phyloP scores from a whole-genome alignment of 1,140 invertebrate genomes.

The Zaprionus taronus region DNA sequence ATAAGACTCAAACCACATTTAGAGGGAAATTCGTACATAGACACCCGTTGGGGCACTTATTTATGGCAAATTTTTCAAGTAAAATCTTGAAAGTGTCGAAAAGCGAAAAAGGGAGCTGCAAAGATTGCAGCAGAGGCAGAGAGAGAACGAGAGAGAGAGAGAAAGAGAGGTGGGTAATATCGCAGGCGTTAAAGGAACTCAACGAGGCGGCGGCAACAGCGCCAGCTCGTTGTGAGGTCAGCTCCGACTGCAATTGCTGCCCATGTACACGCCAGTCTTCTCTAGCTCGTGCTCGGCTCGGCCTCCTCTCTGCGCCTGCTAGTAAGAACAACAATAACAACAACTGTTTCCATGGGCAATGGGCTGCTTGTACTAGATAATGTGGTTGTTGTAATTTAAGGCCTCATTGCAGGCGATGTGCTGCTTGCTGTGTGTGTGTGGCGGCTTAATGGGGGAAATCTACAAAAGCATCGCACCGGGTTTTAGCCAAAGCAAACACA shows the following conservation, averaged over 20 bases:
- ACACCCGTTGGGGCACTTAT: slow-evolving; percentile 64
- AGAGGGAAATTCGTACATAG: slow-evolving; percentile 32
- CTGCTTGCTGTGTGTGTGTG: slow-evolving; percentile 24
- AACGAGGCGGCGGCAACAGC: slow-evolving; percentile 53
- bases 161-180: slow-evolving; percentile 7
- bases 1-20: slow-evolving; percentile 59
- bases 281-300: slow-evolving; percentile 13
- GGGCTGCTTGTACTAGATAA: slow-evolving; percentile 73
- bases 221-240: slow-evolving; percentile 71
- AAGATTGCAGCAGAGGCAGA: background rate
- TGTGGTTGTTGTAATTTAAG: slow-evolving; percentile 67
- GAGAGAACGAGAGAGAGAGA: slow-evolving; percentile 35
- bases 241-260: slow-evolving; percentile 37
- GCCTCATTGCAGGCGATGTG: slow-evolving; percentile 55
- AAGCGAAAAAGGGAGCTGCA: slow-evolving; percentile 46
- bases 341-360: slow-evolving; percentile 17
- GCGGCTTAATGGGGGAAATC: slow-evolving; percentile 8
- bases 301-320: slow-evolving; percentile 1
- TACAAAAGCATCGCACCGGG: slow-evolving; percentile 14
- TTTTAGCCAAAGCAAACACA: background rate
- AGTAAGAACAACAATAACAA: background rate
- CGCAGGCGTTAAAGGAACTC: slow-evolving; percentile 51
- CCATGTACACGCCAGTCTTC: slow-evolving; percentile 38
- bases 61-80: slow-evolving; percentile 81
- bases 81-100: slow-evolving; percentile 80